These are phyloP conservation scores for Ophiodon elongatus DNA, from an alignment of 2,113 vertebrate species.

Conservation along the genomic window DNA sequence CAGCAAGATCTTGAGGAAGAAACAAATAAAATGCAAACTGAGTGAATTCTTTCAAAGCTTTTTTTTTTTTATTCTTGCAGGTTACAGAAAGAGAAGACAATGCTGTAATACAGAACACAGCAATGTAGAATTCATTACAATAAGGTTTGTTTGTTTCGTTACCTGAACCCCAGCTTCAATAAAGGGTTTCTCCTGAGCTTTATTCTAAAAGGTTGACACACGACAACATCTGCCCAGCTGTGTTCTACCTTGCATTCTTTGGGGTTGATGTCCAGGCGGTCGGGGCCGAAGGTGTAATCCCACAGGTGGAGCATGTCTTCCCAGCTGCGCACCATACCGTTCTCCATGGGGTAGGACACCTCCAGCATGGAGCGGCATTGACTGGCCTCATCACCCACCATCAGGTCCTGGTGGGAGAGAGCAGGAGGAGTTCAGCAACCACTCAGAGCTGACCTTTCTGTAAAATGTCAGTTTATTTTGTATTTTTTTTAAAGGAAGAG, in stretches of 20 bases:
- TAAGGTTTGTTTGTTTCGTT: neutral
- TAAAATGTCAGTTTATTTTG: too few relatives aligned
- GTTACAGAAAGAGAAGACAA: neutral
- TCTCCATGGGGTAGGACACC: slow-evolving; percentile 98
- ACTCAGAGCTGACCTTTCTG: neutral
- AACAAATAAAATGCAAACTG: neutral
- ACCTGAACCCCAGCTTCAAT: too few relatives aligned
- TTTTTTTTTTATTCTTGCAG: neutral
- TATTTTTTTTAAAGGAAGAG: neutral
- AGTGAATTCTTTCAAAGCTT: neutral
- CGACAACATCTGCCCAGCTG: neutral
- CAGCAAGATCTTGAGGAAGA: slow-evolving; percentile 84
- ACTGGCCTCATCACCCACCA: slow-evolving; percentile 98
- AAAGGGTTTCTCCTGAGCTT: neutral
- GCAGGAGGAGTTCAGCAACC: neutral
- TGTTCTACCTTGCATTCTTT: slow-evolving; percentile 90
- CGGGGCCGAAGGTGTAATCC: slow-evolving; percentile 96
- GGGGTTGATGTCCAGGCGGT: slow-evolving; percentile 92
- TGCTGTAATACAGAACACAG: neutral
- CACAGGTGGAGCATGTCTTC: slow-evolving; percentile 99
- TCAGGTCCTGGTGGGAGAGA: slow-evolving; percentile 89
- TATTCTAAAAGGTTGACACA: neutral
- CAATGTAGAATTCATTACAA: neutral
- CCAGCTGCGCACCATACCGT: slow-evolving; percentile 96
- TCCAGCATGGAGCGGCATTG: slow-evolving; percentile 96